phyloP scores from a whole-genome alignment of 2,797 vertebrate genomes.

The Lepilemur ruficaudatus region DNA sequence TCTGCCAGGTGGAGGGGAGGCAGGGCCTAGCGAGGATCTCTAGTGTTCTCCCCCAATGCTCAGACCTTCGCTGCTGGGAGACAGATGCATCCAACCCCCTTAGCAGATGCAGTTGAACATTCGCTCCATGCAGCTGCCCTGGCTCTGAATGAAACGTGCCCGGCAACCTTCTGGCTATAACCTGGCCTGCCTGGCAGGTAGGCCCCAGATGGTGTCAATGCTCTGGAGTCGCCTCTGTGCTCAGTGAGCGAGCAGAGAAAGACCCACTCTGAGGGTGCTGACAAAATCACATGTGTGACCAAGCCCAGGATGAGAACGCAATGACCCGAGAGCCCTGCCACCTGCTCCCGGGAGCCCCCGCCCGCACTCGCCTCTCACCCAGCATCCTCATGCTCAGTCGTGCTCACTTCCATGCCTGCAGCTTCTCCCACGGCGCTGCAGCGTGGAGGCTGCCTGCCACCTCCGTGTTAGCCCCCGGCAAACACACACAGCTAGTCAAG shows the following conservation, averaged over 20 bases:
- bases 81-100: neutral
- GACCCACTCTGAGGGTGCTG: neutral
- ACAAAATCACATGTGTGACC: neutral
- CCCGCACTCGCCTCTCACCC: neutral
- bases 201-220: neutral
- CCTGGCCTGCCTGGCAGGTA: neutral
- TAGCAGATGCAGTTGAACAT: neutral
- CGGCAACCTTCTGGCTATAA: neutral
- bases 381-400: accelerated
- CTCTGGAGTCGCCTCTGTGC: neutral
- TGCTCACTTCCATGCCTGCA: neutral
- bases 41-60: accelerated
- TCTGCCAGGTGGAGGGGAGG: neutral
- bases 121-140: neutral
- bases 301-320: neutral
- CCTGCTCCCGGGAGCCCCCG: neutral
- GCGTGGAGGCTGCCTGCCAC: accelerated
- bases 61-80: neutral
- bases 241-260: neutral
- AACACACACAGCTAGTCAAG: neutral
- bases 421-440: neutral
- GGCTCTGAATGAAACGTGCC: neutral
- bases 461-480: neutral
- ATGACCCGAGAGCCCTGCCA: neutral
- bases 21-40: neutral